Base-by-base conservation (phyloP, 2,797 vertebrate genomes). In the Xiphophorus birchmanni region DNA sequence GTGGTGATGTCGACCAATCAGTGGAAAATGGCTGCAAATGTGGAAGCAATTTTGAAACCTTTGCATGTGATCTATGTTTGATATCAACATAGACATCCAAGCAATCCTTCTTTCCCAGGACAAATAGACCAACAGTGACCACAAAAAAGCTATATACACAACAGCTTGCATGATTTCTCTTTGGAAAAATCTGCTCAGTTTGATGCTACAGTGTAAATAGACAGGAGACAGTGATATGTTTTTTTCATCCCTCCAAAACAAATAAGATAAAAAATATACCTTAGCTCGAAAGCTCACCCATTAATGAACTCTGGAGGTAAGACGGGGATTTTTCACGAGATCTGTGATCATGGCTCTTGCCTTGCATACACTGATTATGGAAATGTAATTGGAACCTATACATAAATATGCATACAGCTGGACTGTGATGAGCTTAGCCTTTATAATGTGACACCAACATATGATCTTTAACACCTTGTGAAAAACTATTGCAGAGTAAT, bases 21-120 rank as follows among this genome's bases (percentile, higher is more conserved):
- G 78, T 73, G 48, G 50, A 42, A 60, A 21, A 67, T 58, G 35
- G 42, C 73, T 44, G 52, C 50, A 86, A 87, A 89, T 77, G 81
- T 83, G 85, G 72, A 86, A 87, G 80, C 74, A 40, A 89, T 89
- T 84, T 82, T 21, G 69, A 71, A 82, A 76, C 83, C 44, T 78
- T 40, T 75, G 76, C 50, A 86, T 80, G 58, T 73, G 54, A 78
- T 79, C 56, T 76, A 26, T 75, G 37, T 80, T 80, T 78, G 84
- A 60, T 83, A 89, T 81, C 42, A 67, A 73, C 67, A 72, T 9
- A 79, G 69, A 80, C 17, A 26, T 78, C 71, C 52, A 56, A 77
- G 74, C 4, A 63, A 60, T 76, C 52, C 6, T 69, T 82, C 52
- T 6, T 77, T 79, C 76, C 81, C 76, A 82, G 73, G 71, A 77